Evolutionary conservation across 2,797 vertebrate species (phyloP).

Genomic region (Enteromius anoplus): DNA sequence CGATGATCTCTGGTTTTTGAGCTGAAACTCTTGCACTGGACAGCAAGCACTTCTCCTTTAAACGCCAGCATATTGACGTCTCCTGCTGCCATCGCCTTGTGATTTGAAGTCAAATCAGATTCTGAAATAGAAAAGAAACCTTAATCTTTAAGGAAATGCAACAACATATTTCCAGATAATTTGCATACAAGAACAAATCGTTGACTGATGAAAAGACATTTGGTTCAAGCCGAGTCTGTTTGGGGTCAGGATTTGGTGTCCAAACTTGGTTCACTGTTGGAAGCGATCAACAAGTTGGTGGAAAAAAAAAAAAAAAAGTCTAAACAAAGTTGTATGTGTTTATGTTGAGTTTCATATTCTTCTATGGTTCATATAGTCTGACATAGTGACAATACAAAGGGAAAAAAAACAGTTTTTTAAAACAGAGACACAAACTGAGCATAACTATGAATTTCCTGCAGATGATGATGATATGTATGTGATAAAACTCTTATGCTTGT

Average conservation of each 20-base stretch:
- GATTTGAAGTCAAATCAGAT: too few relatives aligned
- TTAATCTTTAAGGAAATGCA: background rate
- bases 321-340: background rate
- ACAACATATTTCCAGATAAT: background rate
- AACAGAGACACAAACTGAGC: background rate
- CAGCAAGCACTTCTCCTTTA: constrained; percentile 82
- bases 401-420: background rate
- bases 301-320: background rate
- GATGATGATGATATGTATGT: background rate
- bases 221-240: background rate
- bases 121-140: constrained; percentile 38
- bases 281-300: too few relatives aligned
- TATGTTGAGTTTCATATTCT: background rate
- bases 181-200: background rate
- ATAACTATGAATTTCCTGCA: background rate
- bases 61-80: constrained; percentile 67
- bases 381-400: background rate
- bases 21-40: constrained; percentile 70
- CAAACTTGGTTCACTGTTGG: too few relatives aligned
- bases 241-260: background rate
- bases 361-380: background rate
- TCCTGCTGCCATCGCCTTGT: constrained; percentile 26
- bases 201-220: background rate
- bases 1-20: constrained; percentile 44
- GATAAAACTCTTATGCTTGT: background rate